Percentiles rank a stretch among this genome's conserved stretches.
Evolutionary conservation across 2,888 invertebrate species (phyloP).

Genomic region (Cantharis rustica): DNA sequence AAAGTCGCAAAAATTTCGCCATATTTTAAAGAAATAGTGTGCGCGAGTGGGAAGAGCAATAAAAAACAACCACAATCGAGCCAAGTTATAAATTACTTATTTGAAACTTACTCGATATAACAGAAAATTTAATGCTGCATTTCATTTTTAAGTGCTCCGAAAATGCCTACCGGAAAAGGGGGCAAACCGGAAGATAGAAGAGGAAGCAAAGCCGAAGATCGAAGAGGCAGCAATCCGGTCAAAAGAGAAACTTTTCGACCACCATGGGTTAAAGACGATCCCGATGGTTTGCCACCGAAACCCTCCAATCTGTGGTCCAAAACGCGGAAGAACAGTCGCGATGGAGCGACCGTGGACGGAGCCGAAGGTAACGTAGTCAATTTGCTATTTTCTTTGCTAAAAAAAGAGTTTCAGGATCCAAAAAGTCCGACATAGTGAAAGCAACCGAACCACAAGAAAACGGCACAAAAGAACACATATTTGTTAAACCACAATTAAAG

Average conservation of each 20-base stretch:
- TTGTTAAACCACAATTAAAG: constrained; percentile 50
- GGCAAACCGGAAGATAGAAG: constrained; percentile 58
- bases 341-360: constrained; percentile 10
- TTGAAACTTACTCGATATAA: neutral
- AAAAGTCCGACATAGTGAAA: constrained; percentile 6
- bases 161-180: constrained; percentile 64
- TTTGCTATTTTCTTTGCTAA: neutral
- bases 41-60: neutral
- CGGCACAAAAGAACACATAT: constrained; percentile 48
- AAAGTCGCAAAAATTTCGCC: neutral
- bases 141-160: neutral
- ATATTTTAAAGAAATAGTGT: neutral
- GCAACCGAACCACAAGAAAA: constrained; percentile 44
- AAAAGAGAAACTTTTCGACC: constrained; percentile 72
- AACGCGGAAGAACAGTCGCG: constrained; percentile 13
- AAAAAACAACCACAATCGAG: constrained; percentile 1
- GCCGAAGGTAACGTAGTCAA: neutral
- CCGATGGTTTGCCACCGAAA: constrained; percentile 59
- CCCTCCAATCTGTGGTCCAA: constrained; percentile 22
- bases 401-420: neutral
- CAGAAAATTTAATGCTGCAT: neutral
- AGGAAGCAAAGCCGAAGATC: constrained; percentile 56
- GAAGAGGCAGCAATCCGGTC: constrained; percentile 38
- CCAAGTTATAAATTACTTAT: neutral
- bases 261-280: constrained; percentile 75